Percentiles rank a stretch among this genome's conserved stretches.
Conservation (phyloP, 2,797 vertebrate genomes). For the Siniperca undulata region DNA sequence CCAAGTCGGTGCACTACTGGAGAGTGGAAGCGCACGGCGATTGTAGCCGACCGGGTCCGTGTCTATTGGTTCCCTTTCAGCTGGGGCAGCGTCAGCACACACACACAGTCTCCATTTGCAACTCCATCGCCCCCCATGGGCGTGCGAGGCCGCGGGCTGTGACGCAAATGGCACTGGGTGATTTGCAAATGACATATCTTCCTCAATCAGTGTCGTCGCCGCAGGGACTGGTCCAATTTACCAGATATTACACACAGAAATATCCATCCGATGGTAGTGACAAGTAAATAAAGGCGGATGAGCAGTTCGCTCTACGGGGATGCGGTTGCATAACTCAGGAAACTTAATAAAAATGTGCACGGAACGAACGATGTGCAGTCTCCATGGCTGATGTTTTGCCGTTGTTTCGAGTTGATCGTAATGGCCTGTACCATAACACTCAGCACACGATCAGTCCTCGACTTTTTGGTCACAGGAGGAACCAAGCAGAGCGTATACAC, state of each 20-base stretch:
- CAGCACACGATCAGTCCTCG: conserved; percentile 39
- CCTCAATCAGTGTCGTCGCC: conserved; percentile 66
- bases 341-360: conserved; percentile 83
- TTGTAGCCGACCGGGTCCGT: conserved; percentile 73
- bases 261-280: conserved; percentile 53
- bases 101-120: conserved; percentile 82
- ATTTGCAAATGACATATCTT: conserved; percentile 79
- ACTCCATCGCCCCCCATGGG: conserved; percentile 85
- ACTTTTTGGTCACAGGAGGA: conserved; percentile 85
- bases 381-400: conserved; percentile 47
- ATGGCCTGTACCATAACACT: conserved; percentile 43
- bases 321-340: conserved; percentile 83
- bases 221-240: conserved; percentile 47
- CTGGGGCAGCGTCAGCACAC: conserved; percentile 80
- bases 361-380: conserved; percentile 46
- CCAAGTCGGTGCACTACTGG: conserved; percentile 56
- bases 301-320: conserved; percentile 71
- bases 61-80: conserved; percentile 78
- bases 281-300: conserved; percentile 69
- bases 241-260: conserved; percentile 42
- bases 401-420: conserved; percentile 55
- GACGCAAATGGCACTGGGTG: conserved; percentile 85
- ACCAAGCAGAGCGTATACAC: conserved; percentile 81
- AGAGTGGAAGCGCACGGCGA: conserved; percentile 72
- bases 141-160: conserved; percentile 84